These are phyloP conservation scores for Clarias fuscus DNA, from an alignment of 2,797 vertebrate genomes.

Conservation along the genomic window DNA sequence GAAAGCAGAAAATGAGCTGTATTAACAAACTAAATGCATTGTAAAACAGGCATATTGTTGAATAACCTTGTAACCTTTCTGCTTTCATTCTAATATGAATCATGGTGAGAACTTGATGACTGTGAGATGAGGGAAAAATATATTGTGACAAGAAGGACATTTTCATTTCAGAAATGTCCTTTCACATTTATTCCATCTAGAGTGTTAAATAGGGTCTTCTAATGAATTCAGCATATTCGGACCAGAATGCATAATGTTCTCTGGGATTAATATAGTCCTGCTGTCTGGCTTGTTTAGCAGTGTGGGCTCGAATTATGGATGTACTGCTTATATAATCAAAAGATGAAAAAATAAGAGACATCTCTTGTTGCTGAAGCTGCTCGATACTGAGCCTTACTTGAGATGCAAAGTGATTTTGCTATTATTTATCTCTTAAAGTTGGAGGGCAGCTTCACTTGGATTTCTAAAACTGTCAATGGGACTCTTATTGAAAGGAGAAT, in stretches of 20 bases:
- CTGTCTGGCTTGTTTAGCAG: constrained; percentile 48
- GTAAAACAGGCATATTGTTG: constrained; percentile 16
- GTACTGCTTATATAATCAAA: constrained; percentile 56
- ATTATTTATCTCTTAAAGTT: constrained; percentile 52
- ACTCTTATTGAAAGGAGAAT: constrained; percentile 46
- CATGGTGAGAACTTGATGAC: background rate
- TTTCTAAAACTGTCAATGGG: constrained; percentile 45
- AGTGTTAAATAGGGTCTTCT: constrained; percentile 41
- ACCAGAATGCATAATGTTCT: constrained; percentile 38
- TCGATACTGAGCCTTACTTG: constrained; percentile 6
- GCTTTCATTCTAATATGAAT: constrained; percentile 15
- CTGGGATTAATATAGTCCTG: constrained; percentile 34
- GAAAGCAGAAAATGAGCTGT: constrained; percentile 16
- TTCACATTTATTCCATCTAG: constrained; percentile 29
- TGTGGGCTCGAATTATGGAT: constrained; percentile 47
- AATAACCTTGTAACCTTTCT: constrained; percentile 17
- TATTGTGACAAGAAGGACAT: constrained; percentile 26
- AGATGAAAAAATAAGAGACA: constrained; percentile 41
- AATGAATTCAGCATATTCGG: constrained; percentile 35
- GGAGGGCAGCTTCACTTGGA: constrained; percentile 40
- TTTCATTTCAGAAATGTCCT: constrained; percentile 22
- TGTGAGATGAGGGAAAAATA: background rate
- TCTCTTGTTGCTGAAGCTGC: constrained; percentile 48
- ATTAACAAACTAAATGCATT: constrained; percentile 11
- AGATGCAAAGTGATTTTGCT: constrained; percentile 48